These are phyloP conservation scores for Bergia sp. DNA, from an alignment of 92 coral and sea anemone species.

Conservation along the genomic window DNA sequence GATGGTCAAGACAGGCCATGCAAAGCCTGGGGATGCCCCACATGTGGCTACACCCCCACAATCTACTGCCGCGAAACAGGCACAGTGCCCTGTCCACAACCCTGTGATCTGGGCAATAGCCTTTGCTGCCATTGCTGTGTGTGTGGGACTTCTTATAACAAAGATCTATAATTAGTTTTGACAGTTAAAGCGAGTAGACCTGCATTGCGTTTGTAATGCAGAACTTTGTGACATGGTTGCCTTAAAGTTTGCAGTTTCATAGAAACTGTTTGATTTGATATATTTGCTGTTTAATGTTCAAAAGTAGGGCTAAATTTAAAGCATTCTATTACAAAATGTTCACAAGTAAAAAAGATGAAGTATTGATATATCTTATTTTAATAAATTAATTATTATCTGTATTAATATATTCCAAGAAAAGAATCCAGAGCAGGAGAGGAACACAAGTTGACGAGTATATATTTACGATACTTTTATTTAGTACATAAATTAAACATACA, in stretches of 20 bases:
- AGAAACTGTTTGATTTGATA: background rate
- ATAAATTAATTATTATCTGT: no score
- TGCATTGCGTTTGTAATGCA: background rate
- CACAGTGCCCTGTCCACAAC: constrained; percentile 41
- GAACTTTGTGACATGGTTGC: background rate
- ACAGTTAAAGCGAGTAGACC: background rate
- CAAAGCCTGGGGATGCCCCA: constrained; percentile 31
- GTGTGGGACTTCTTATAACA: constrained; percentile 36
- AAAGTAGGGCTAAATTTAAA: no score
- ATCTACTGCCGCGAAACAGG: background rate
- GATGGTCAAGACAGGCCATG: constrained; percentile 68
- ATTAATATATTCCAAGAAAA: no score
- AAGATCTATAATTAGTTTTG: background rate
- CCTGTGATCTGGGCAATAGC: constrained; percentile 52
- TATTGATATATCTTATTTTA: no score
- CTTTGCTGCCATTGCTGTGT: constrained; percentile 58
- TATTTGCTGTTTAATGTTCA: background rate
- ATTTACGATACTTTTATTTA: no score
- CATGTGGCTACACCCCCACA: constrained; percentile 6
- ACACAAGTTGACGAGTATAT: no score
- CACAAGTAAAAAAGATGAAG: no score
- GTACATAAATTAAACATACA: no score
- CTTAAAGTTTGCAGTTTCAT: background rate
- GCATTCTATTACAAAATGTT: no score
- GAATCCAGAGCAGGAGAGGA: no score